Evolutionary conservation across 2,888 invertebrate genomes (phyloP).

Genomic region (Balanococcus diminutus): DNA sequence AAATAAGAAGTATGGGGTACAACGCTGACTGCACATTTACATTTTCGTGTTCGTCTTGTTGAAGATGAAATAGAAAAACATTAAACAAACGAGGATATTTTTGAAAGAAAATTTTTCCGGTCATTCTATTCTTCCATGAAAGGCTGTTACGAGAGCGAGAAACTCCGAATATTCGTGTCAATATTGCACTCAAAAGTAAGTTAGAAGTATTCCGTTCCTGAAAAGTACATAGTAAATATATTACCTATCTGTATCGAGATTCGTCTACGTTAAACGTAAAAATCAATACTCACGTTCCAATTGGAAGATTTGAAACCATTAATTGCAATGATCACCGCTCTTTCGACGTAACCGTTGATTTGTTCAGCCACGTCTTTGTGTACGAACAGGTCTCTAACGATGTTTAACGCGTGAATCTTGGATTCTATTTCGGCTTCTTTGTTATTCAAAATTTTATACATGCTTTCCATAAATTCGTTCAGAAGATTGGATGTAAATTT

Average conservation of each 20-base stretch:
- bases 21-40: conserved; percentile 66
- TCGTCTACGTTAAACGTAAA: too few species aligned
- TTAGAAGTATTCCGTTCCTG: conserved; percentile 87
- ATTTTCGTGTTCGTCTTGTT: not conserved
- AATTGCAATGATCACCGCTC: conserved; percentile 71
- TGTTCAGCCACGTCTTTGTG: conserved; percentile 77
- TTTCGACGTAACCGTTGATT: conserved; percentile 71
- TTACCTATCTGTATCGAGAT: too few species aligned
- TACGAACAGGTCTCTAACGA: conserved; percentile 79
- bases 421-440: conserved; percentile 62
- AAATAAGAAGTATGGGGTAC: conserved; percentile 77
- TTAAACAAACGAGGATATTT: conserved; percentile 70
- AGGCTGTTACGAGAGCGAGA: conserved; percentile 68
- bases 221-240: too few species aligned
- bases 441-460: conserved; percentile 61
- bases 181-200: conserved; percentile 79
- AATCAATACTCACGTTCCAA: conserved; percentile 79
- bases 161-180: conserved; percentile 88
- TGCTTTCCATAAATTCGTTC: conserved; percentile 63
- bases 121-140: conserved; percentile 72
- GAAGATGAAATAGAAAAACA: conserved; percentile 62
- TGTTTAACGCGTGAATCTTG: conserved; percentile 81
- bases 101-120: conserved; percentile 80
- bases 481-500: conserved; percentile 59
- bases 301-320: conserved; percentile 73